These are phyloP conservation scores for Xanthorhoe spadicearia DNA, from an alignment of 2,888 invertebrate genomes.

Conservation along the genomic window DNA sequence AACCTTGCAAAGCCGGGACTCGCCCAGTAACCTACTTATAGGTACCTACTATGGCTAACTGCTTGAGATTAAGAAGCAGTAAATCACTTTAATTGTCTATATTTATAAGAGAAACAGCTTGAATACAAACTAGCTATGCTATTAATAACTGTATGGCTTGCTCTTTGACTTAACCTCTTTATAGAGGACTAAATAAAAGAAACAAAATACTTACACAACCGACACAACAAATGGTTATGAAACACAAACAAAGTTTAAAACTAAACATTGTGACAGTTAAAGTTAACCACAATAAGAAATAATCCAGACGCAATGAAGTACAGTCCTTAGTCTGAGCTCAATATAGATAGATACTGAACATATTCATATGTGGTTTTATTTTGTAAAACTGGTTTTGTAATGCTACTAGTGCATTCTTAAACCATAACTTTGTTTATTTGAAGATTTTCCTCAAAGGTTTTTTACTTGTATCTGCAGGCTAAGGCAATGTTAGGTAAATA, in stretches of 20 bases:
- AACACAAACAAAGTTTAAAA: conserved; percentile 1
- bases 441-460: neutral
- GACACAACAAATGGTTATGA: conserved; percentile 2
- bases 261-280: neutral
- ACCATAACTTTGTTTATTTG: neutral
- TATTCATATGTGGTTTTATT: neutral
- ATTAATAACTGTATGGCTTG: neutral
- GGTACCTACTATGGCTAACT: no score
- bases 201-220: conserved; percentile 9
- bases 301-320: neutral
- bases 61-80: no score
- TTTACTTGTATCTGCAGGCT: no score
- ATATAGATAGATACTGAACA: neutral
- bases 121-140: no score
- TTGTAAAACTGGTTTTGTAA: neutral
- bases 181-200: neutral
- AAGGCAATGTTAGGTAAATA: no score
- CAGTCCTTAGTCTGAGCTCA: neutral
- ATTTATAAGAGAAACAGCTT: no score
- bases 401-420: no score
- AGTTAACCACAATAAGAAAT: neutral
- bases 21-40: no score
- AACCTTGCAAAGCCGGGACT: no score
- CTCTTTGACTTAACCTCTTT: neutral
- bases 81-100: no score